Evolutionary conservation across 1,140 invertebrate species (phyloP).

Genomic region (Hylaeus anthracinus): DNA sequence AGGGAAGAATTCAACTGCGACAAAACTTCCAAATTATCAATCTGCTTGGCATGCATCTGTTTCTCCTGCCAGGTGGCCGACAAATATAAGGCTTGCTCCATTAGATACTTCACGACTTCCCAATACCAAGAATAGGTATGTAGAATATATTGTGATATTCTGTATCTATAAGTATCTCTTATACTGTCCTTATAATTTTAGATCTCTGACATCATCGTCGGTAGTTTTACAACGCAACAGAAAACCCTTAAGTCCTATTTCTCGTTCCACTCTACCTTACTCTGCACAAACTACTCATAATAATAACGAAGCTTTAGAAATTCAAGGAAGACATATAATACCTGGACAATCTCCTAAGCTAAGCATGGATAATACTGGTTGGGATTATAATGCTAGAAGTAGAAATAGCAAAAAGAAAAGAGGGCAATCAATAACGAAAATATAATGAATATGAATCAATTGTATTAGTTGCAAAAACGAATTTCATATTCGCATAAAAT

Average conservation of each 20-base stretch:
- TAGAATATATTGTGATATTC: background rate
- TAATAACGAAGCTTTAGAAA: constrained; percentile 36
- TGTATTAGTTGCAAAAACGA: background rate
- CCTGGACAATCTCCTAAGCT: constrained; percentile 49
- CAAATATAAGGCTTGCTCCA: constrained; percentile 76
- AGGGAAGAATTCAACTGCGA: constrained; percentile 56
- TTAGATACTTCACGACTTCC: constrained; percentile 73
- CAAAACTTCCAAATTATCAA: constrained; percentile 61
- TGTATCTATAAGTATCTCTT: constrained; percentile 6
- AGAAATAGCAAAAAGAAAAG: constrained; percentile 40
- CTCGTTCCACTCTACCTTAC: constrained; percentile 41
- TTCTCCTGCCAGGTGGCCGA: constrained; percentile 69
- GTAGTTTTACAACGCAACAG: constrained; percentile 48
- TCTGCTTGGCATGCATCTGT: constrained; percentile 72
- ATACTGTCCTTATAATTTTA: constrained; percentile 42
- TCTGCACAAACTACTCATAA: constrained; percentile 39
- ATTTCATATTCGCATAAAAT: background rate
- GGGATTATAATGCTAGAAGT: constrained; percentile 33
- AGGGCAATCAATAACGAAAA: constrained; percentile 8
- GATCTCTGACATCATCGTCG: constrained; percentile 59
- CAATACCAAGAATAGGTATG: constrained; percentile 73
- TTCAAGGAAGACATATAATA: constrained; percentile 57
- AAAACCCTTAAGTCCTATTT: constrained; percentile 73
- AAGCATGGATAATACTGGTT: constrained; percentile 12
- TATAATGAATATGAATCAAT: constrained; percentile 15